phyloP scores from a whole-genome alignment of 1,140 invertebrate genomes.

The Yoshiicerus persimilis region DNA sequence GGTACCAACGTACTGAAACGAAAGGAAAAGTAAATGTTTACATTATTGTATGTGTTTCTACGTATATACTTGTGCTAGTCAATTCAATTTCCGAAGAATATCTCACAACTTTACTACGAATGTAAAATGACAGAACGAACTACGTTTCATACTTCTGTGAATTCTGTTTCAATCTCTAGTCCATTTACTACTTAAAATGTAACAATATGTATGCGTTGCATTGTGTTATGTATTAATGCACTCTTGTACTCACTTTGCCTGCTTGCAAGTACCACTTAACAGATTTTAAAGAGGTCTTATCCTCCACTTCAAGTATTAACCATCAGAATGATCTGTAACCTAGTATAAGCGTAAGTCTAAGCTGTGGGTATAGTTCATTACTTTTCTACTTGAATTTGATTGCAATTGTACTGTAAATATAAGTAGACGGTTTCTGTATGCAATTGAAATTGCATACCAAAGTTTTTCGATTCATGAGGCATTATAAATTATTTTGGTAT shows the following conservation, averaged over 20 bases:
- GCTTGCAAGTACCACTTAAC: not conserved
- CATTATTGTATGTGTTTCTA: not conserved
- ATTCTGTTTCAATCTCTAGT: not conserved
- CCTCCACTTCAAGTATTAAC: not conserved
- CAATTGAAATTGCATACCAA: not conserved
- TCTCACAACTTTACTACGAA: not conserved
- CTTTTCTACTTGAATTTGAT: not conserved
- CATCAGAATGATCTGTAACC: not conserved
- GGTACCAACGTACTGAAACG: not conserved
- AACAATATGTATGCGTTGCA: not conserved
- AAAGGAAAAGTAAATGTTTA: not conserved
- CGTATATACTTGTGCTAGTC: not conserved
- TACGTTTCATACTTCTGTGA: not conserved
- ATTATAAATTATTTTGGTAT: not conserved
- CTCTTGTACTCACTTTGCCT: not conserved
- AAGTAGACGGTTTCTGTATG: not conserved
- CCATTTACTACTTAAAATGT: not conserved
- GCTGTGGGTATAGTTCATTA: not conserved
- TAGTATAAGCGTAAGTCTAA: not conserved
- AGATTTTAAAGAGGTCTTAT: not conserved
- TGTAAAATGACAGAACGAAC: not conserved
- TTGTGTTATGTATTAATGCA: not conserved
- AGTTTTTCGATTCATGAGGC: not conserved
- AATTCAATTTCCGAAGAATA: not conserved
- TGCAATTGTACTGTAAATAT: too few relatives aligned